Evolutionary conservation across 2,113 vertebrate genomes (phyloP), one percentile per base, ranked within the genome.

Genomic region (Andinoacara biseriatus): DNA sequence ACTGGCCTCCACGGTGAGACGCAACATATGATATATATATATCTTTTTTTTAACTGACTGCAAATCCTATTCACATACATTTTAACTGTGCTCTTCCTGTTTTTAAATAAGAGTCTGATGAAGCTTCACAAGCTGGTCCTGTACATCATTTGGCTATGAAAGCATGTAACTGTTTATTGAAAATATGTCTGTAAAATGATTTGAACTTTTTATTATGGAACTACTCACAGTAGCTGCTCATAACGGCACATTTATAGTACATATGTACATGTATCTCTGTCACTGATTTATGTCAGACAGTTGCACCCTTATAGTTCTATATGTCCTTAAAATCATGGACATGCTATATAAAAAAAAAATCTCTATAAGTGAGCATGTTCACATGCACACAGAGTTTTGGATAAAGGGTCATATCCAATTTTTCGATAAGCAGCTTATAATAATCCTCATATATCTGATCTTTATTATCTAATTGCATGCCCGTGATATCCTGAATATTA

Each of bases 1-100:
- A 46, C 87, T 99, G 90, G 97, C 97, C 63, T 97, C 97, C 20
- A 96, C 98, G 97, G 97, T 98, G 92, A 96, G 95, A 80, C 38
- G 10, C 2, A 35, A 69, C 20, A 7, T 22, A 24, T 26, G 14
- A 67, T 26, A 67, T 9, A 18, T 26, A 26, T 43, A 5, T 18
- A 5, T 29, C 46, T 14, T 26, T 67, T 15, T 18, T 26, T 8
- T 18, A 56, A n/a, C 8, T 2, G 20, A 54, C 0, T 67, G 22
- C 15, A 26, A 67, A 69, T 29, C 38, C 11, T 11, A 4, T 9
- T 8, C 8, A 9, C 8, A 38, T 38, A 13, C 40, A 4, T 43
- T 43, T 43, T 5, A 10, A 40, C 38, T 40, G 38, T 40, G 9
- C 38, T 10, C 10, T 10, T 40, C 38, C 9, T 40, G 31, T 33